A percentile compares a stretch with the other conserved stretches of the same genome.
Evolutionary conservation across 2,113 vertebrate species (phyloP).

Genomic region (Istiophorus platypterus): DNA sequence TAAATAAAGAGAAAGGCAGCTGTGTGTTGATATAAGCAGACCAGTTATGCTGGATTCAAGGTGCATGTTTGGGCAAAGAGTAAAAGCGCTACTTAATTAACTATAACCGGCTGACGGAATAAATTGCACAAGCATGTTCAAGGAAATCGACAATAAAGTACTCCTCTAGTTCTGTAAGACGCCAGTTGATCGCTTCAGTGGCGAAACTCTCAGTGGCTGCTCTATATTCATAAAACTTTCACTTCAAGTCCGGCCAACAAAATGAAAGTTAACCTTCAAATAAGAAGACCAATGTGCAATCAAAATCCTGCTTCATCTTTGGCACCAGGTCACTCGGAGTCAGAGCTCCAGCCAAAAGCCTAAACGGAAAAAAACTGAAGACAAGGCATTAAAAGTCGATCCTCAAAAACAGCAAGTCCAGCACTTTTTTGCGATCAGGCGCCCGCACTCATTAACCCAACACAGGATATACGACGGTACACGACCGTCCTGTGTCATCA

Average conservation of each 20-base stretch:
- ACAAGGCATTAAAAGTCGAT: neutral
- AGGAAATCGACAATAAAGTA: conserved; percentile 24
- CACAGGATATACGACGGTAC: conserved; percentile 4
- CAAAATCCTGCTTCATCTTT: conserved; percentile 42
- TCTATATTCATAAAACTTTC: neutral
- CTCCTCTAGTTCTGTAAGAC: neutral
- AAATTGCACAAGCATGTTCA: conserved; percentile 24
- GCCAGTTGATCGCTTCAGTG: conserved; percentile 6
- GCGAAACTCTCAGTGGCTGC: neutral
- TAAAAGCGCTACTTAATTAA: neutral
- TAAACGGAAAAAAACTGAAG: conserved; percentile 20
- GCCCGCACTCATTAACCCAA: conserved; percentile 20
- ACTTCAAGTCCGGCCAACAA: neutral
- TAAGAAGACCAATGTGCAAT: neutral
- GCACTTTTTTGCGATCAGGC: conserved; percentile 28
- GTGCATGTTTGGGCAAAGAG: conserved; percentile 3
- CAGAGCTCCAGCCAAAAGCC: conserved; percentile 24
- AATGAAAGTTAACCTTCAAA: conserved; percentile 22
- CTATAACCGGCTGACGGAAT: neutral
- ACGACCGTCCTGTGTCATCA: conserved; percentile 3
- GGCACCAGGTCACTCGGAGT: conserved; percentile 40
- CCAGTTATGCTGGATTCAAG: neutral
- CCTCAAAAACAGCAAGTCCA: conserved; percentile 17
- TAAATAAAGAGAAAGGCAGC: conserved; percentile 7
- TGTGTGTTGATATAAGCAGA: neutral